Percentiles rank a stretch among this genome's conserved stretches.
These are phyloP conservation scores for Rutilus rutilus DNA, from an alignment of 2,113 vertebrate genomes.

Conservation along the genomic window DNA sequence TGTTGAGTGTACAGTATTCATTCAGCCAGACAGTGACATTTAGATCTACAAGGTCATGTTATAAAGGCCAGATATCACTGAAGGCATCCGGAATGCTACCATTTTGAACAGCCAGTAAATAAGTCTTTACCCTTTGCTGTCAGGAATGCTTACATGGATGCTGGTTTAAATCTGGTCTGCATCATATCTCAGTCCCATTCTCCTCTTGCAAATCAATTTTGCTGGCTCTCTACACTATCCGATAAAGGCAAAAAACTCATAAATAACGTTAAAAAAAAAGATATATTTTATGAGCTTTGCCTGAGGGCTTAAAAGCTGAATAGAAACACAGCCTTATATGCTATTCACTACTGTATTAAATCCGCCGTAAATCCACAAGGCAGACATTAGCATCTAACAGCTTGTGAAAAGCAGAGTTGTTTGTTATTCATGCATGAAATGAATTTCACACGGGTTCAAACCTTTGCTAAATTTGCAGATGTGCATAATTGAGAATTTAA, in stretches of 20 bases:
- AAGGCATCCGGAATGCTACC: neutral
- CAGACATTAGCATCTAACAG: constrained; percentile 44
- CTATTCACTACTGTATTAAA: constrained; percentile 42
- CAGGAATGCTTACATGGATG: constrained; percentile 6
- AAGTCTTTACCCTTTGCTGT: constrained; percentile 18
- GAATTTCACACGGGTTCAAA: constrained; percentile 42
- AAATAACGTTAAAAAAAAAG: constrained; percentile 7
- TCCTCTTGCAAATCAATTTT: constrained; percentile 25
- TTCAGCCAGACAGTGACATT: constrained; percentile 20
- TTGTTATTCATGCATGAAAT: constrained; percentile 38
- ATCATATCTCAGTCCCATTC: neutral
- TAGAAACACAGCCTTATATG: constrained; percentile 28
- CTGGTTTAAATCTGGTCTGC: neutral
- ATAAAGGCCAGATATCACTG: constrained; percentile 23
- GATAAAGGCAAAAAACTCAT: constrained; percentile 35
- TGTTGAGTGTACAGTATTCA: neutral
- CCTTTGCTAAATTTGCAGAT: constrained; percentile 38
- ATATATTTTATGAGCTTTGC: constrained; percentile 13
- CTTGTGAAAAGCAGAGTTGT: constrained; percentile 39
- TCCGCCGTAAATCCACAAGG: constrained; percentile 37
- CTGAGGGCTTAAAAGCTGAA: neutral
- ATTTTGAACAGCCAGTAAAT: neutral
- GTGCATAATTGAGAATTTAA: constrained; percentile 45
- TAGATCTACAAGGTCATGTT: neutral
- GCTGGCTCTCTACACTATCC: neutral